These are phyloP conservation scores for Chroicocephalus ridibundus DNA, from an alignment of 2,113 vertebrate species.

Conservation along the genomic window DNA sequence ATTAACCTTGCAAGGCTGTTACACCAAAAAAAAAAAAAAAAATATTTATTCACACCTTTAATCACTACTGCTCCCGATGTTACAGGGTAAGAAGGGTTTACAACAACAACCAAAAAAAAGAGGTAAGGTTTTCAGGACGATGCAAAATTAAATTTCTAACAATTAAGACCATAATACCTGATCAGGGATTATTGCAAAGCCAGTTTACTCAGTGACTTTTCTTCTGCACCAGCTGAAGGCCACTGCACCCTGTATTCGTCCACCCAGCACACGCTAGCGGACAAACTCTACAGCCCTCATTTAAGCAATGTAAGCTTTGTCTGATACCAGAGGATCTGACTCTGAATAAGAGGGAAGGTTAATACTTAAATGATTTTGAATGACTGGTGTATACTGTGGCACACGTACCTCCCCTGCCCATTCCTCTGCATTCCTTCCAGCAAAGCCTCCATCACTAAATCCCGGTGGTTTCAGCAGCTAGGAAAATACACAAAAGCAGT, in stretches of 20 bases:
- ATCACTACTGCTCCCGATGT: not conserved
- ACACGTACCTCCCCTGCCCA: constrained; percentile 66
- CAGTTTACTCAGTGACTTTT: not conserved
- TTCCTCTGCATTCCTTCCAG: constrained; percentile 75
- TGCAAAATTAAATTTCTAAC: not conserved
- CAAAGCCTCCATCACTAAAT: constrained; percentile 75
- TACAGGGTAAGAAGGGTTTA: not conserved
- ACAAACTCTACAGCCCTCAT: not conserved
- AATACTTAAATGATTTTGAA: not conserved
- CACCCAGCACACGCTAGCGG: not conserved
- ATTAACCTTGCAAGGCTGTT: not conserved
- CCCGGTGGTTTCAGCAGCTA: constrained; percentile 8
- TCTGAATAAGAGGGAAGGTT: not conserved
- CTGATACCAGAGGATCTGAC: not conserved
- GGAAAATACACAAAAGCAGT: not conserved
- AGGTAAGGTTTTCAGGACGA: not conserved
- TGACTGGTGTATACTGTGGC: not conserved
- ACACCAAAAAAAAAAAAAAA: not conserved
- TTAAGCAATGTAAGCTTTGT: not conserved
- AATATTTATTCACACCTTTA: not conserved
- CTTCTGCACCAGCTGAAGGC: not conserved
- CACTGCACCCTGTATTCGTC: not conserved
- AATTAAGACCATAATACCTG: not conserved
- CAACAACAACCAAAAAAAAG: not conserved
- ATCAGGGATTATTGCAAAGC: not conserved